Base-by-base conservation (phyloP, 1,140 invertebrate species). In the Chionoecetes opilio region DNA sequence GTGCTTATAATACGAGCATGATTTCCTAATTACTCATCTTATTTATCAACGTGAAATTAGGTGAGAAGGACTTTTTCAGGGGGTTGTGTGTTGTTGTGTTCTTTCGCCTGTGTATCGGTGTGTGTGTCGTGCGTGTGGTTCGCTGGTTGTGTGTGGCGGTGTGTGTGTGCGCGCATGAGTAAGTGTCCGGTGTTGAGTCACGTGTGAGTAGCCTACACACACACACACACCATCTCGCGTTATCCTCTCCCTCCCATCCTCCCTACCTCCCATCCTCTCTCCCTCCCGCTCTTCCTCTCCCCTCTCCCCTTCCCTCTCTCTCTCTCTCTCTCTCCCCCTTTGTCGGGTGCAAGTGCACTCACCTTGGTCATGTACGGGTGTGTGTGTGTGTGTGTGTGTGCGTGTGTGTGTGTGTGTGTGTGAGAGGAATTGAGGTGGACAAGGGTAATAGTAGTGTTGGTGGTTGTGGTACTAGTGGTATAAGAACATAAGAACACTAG, bases 121-220 rank as follows among this genome's bases (percentile, higher is more conserved):
- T 38, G 37, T 29, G 86, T 37, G 35, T 6, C n/a, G 17, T 38
- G 35, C 3, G 86, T 37, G 35, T 29, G 38, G n/a, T n/a, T n/a
- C n/a, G n/a, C n/a, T n/a, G n/a, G n/a, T n/a, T 38, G 38, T 38
- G 86, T 29, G 86, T 37, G 86, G 14, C 35, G 6, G 86, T 75
- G 35, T 38, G 37, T 29, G 86, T 37, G 35, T 6, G 38, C n/a
- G 38, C 8, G 86, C 9, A 21, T 37, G 86, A 21, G 86, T 29
- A 32, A 14, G 88, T 75, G 63, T 75, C 63, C 63, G 63, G 63
- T 75, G 63, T 75, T 75, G 63, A 75, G 63, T 75, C 63, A 75
- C 63, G 63, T 75, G 63, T n/a, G 63, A 26, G 63, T n/a, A n/a
- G 26, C 63, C 63, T n/a, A 26, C 63, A n/a, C 63, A 3, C 38